Percentiles rank a stretch among this genome's conserved stretches.
phyloP scores from a whole-genome alignment of 2,888 invertebrate genomes.

The Aporophyla nigra region DNA sequence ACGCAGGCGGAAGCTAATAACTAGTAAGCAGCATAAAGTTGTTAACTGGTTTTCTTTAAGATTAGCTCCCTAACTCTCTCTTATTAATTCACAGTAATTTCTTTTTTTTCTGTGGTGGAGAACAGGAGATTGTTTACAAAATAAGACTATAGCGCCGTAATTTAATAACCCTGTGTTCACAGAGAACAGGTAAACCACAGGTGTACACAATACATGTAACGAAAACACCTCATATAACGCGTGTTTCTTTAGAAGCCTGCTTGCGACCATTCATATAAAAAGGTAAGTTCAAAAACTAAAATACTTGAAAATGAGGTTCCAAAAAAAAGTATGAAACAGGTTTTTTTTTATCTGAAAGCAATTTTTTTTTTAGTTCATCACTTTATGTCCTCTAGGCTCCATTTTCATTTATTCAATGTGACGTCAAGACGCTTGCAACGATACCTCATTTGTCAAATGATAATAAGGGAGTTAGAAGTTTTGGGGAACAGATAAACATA shows the following conservation, averaged over 20 bases:
- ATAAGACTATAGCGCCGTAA: slow-evolving; percentile 15
- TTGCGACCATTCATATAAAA: slow-evolving; percentile 3
- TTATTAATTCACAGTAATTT: slow-evolving; percentile 35
- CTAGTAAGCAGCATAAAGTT: slow-evolving; percentile 19
- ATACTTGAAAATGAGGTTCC: no score
- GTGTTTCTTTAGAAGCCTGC: slow-evolving; percentile 18
- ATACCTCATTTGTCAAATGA: no score
- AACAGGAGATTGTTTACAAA: slow-evolving; percentile 3
- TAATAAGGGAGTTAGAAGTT: no score
- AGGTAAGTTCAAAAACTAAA: no score
- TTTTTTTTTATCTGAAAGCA: no score
- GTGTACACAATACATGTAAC: slow-evolving; percentile 7
- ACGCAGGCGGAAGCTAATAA: no score
- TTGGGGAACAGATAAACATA: no score
- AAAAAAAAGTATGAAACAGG: no score
- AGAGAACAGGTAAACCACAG: slow-evolving; percentile 32
- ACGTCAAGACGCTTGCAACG: no score
- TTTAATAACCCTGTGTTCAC: slow-evolving; percentile 15
- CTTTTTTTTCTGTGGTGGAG: slow-evolving; percentile 1
- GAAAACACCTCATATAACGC: slow-evolving; percentile 4
- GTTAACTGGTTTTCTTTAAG: slow-evolving; percentile 58
- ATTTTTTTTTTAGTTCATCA: no score
- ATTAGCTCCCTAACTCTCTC: slow-evolving; percentile 50
- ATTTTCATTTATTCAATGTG: no score
- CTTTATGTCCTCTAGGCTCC: no score